Evolutionary conservation across 2,888 invertebrate species (phyloP), one percentile per base, ranked within the genome.

Genomic region (Nematopogon swammerdamellus): DNA sequence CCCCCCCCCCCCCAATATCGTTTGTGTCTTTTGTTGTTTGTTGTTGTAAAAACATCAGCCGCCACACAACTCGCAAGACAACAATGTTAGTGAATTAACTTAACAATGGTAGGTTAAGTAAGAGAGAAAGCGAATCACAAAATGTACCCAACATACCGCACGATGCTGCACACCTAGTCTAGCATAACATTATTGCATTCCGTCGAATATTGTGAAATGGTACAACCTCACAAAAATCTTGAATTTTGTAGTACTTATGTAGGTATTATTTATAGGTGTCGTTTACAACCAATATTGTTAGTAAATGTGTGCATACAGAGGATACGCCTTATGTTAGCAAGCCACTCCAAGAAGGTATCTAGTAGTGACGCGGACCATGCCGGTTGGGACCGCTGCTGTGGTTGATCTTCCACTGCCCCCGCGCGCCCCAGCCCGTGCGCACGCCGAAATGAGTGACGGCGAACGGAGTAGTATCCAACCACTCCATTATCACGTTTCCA

Each of bases 401-500:
- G 43, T 54, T 56, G 59, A 86, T 74, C 57, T 80, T 82, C 87
- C 87, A 87, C 54, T 80, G 71, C 53, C 86, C 87, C 52, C 80
- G 74, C 20, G 86, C 82, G 50, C 87, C 87, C 81, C 84, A 87
- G 51, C 76, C 83, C 14, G 85, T 85, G 52, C 86, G 80, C 52
- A 86, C 77, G 45, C 85, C 87, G 60, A 85, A 82, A 69, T 84
- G 81, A 51, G 82, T 80, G 49, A 86, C 65, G 46, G 81, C 79
- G 65, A 85, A 82, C 5, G 85, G 84, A 14, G 73, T 62, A 3
- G 84, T 81, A 62, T 86, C 84, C 54, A 68, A 64, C 85, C 85
- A 86, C 57, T 82, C 81, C 77, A 86, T 70, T 53, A 85, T 63
- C 50, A 81, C 64, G 19, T 72, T 72, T 19, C 82, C 83, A 18